A percentile compares a stretch with the other conserved stretches of the same genome.
phyloP scores from a whole-genome alignment of 2,888 invertebrate species.

The Scaeva pyrastri region DNA sequence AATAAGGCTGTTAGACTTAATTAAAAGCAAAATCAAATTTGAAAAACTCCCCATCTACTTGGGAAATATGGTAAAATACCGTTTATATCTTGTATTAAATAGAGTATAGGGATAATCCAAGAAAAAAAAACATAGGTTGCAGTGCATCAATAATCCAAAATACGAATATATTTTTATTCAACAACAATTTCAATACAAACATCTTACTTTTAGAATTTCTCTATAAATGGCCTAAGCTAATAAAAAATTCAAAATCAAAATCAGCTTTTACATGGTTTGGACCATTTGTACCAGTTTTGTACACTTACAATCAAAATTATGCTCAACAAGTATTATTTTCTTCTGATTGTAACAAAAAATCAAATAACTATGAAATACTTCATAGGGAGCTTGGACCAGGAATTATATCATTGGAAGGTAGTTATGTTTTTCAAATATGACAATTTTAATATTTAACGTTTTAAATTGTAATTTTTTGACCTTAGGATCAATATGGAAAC shows the following conservation, averaged over 20 bases:
- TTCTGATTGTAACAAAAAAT: not conserved
- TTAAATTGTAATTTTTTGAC: not conserved
- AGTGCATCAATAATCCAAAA: too few species aligned
- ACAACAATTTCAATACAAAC: not conserved
- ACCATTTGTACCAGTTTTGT: not conserved
- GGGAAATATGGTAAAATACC: too few species aligned
- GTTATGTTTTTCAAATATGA: not conserved
- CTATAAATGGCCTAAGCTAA: constrained; percentile 8
- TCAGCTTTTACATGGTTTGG: constrained; percentile 6
- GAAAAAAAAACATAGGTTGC: too few species aligned
- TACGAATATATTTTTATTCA: too few species aligned
- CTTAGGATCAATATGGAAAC: constrained; percentile 22
- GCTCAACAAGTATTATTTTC: constrained; percentile 5
- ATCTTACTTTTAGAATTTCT: not conserved
- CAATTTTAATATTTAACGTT: not conserved
- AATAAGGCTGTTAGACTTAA: too few species aligned
- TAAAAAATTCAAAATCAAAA: not conserved
- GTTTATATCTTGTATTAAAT: too few species aligned
- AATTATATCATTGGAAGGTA: not conserved
- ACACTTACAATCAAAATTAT: not conserved
- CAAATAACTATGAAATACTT: not conserved
- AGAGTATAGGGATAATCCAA: too few species aligned
- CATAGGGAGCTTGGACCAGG: not conserved
- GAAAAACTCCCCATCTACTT: too few species aligned
- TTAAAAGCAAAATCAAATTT: too few species aligned